Evolutionary conservation across 1,140 invertebrate genomes (phyloP).

Genomic region (Harlomillsia oculata): DNA sequence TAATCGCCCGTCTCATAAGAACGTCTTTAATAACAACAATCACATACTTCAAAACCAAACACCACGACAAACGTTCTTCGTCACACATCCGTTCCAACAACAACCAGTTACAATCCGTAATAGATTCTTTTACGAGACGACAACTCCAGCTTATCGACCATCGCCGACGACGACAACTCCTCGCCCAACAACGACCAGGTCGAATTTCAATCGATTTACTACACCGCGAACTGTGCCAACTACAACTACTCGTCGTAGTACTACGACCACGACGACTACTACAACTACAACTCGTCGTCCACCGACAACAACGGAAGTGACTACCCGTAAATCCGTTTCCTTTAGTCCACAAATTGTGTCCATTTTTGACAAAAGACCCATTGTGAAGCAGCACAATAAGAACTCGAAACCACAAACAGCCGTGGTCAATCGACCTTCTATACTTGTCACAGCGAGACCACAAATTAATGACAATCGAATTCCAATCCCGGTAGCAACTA

Average conservation of each 20-base stretch:
- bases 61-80: neutral
- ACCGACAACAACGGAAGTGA: no score
- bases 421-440: no score
- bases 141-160: neutral
- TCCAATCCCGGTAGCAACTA: neutral
- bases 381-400: neutral
- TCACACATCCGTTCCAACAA: neutral
- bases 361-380: constrained; percentile 2
- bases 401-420: neutral
- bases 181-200: no score
- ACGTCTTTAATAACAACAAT: neutral
- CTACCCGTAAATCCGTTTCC: neutral
- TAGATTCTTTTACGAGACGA: neutral
- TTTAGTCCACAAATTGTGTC: constrained; percentile 9
- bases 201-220: neutral
- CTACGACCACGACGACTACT: neutral
- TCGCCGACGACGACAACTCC: no score
- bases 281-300: constrained; percentile 1
- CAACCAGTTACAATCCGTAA: neutral
- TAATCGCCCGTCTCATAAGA: no score
- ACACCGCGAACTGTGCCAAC: neutral
- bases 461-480: constrained; percentile 1
- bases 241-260: neutral
- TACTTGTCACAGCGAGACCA: no score
- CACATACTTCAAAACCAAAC: neutral